Conservation (phyloP, 2,113 vertebrate species). For the Solea senegalensis region DNA sequence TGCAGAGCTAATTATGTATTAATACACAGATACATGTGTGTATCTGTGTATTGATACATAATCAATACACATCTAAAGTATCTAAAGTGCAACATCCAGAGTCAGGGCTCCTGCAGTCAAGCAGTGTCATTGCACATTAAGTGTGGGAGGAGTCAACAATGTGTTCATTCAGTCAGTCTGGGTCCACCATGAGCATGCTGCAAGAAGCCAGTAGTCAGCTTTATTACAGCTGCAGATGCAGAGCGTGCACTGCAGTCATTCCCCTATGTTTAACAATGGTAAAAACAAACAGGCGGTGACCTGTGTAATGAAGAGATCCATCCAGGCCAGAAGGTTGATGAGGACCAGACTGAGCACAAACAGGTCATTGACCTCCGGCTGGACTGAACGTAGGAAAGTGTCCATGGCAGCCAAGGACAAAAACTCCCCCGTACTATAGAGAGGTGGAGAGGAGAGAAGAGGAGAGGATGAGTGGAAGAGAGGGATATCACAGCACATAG, state of each 20-base stretch:
- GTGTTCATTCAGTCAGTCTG: too few relatives aligned
- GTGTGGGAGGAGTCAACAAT: too few relatives aligned
- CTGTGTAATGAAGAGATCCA: conserved; percentile 98
- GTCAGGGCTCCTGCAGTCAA: too few relatives aligned
- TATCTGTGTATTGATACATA: too few relatives aligned
- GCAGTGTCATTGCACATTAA: too few relatives aligned
- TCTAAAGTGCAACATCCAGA: too few relatives aligned
- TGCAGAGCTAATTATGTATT: too few relatives aligned
- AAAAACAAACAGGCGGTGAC: conserved; percentile 20
- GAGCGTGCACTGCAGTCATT: neutral
- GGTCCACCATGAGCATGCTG: too few relatives aligned
- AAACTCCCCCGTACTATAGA: conserved; percentile 87
- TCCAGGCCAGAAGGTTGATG: conserved; percentile 98
- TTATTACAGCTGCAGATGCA: neutral
- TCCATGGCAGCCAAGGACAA: conserved; percentile 95
- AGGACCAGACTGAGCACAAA: conserved; percentile 96
- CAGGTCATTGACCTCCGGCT: conserved; percentile 97
- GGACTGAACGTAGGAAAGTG: conserved; percentile 92
- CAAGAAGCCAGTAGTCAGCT: neutral
- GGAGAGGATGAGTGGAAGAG: neutral
- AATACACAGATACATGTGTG: too few relatives aligned
- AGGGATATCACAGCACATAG: too few relatives aligned
- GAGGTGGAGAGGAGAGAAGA: neutral
- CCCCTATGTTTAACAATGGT: neutral
- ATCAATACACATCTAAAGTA: too few relatives aligned